These are phyloP conservation scores for Drosophila burlai DNA, from an alignment of 1,140 invertebrate genomes.

Conservation along the genomic window DNA sequence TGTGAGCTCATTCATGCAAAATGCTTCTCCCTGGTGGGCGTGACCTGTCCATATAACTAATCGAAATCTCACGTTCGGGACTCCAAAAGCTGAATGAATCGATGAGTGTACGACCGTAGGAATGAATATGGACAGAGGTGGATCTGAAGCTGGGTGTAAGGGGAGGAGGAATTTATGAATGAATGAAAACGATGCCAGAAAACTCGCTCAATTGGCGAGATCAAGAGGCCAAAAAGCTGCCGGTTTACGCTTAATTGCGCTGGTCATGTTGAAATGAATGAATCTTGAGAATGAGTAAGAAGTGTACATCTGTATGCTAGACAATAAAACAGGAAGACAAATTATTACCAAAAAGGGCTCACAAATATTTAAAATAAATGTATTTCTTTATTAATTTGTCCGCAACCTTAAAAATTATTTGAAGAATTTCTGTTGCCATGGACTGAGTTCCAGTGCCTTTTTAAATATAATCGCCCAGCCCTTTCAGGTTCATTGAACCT, in stretches of 20 bases:
- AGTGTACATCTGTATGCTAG: background rate
- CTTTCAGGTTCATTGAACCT: constrained; percentile 44
- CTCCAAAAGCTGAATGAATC: constrained; percentile 65
- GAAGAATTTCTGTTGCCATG: background rate
- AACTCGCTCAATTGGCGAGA: constrained; percentile 70
- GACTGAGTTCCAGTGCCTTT: background rate
- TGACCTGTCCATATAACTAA: constrained; percentile 23
- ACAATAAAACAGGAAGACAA: background rate
- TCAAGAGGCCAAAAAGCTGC: constrained; percentile 75
- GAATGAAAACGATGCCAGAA: constrained; percentile 42
- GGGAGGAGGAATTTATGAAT: constrained; percentile 37
- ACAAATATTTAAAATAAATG: background rate
- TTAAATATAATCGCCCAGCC: constrained; percentile 4
- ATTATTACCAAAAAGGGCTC: background rate
- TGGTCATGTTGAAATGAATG: constrained; percentile 61
- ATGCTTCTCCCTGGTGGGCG: background rate
- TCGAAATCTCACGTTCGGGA: constrained; percentile 33
- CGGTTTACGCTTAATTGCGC: constrained; percentile 60
- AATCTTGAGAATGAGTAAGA: constrained; percentile 2
- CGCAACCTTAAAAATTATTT: background rate
- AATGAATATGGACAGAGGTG: constrained; percentile 6
- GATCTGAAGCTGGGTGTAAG: background rate
- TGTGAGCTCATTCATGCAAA: constrained; percentile 41
- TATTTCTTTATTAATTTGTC: background rate
- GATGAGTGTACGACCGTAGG: constrained; percentile 28